These are phyloP conservation scores for Macroramphosus scolopax DNA, from an alignment of 2,797 vertebrate species.

Conservation along the genomic window DNA sequence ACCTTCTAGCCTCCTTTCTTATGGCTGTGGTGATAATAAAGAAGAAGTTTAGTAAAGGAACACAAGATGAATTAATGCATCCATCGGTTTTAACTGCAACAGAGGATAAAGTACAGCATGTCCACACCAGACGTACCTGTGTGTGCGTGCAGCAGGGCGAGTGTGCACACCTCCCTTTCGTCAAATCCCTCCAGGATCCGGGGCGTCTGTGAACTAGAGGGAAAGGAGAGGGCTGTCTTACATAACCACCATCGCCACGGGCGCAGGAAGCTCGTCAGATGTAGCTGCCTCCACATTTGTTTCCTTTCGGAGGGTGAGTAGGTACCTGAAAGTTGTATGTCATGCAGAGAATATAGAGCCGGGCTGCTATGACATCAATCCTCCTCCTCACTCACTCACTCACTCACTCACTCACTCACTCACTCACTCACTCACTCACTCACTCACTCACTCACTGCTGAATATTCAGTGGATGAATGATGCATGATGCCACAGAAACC, in stretches of 20 bases:
- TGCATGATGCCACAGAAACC: constrained; percentile 62
- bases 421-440: constrained; percentile 13
- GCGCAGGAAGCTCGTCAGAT: constrained; percentile 67
- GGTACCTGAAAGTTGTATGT: constrained; percentile 58
- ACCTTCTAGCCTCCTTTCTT: too few species aligned
- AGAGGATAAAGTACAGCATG: too few species aligned
- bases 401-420: constrained; percentile 7
- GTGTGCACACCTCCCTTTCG: constrained; percentile 13
- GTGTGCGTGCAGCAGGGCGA: constrained; percentile 25
- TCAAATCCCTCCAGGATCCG: constrained; percentile 24
- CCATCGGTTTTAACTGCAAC: too few species aligned
- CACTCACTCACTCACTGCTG: constrained; percentile 29
- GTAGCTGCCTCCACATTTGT: constrained; percentile 65
- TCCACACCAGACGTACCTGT: constrained; percentile 2
- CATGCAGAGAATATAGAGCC: constrained; percentile 59
- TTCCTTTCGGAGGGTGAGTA: constrained; percentile 61
- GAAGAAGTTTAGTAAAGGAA: not conserved
- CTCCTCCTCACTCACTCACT: constrained; percentile 56
- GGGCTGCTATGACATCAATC: constrained; percentile 56
- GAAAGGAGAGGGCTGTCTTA: constrained; percentile 51
- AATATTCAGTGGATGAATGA: constrained; percentile 52
- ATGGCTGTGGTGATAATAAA: not conserved
- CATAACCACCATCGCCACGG: constrained; percentile 51
- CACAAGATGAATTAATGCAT: constrained; percentile 1
- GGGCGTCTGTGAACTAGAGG: constrained; percentile 27